Conservation (phyloP, 2,888 invertebrate species). For the Choristoneura rosaceana region DNA sequence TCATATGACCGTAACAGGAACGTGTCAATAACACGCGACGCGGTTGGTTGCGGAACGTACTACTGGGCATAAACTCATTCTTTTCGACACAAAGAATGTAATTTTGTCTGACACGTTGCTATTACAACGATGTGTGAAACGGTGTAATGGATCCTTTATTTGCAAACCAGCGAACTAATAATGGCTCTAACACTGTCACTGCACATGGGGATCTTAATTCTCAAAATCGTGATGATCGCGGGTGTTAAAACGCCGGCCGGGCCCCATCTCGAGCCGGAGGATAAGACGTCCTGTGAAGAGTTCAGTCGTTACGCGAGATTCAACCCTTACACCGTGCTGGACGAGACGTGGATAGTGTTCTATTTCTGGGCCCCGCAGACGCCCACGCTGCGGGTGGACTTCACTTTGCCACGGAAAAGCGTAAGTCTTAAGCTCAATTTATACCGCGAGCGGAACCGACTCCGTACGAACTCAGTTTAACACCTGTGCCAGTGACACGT, state of each 20-base stretch:
- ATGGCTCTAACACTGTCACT: not conserved
- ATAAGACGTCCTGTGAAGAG: slow-evolving; percentile 58
- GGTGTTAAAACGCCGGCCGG: not conserved
- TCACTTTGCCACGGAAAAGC: slow-evolving; percentile 53
- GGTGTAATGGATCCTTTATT: too few relatives aligned
- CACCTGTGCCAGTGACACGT: too few relatives aligned
- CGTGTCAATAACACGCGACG: too few relatives aligned
- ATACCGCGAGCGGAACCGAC: too few relatives aligned
- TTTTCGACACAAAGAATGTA: too few relatives aligned
- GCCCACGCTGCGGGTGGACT: slow-evolving; percentile 45
- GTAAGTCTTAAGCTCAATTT: slow-evolving; percentile 50
- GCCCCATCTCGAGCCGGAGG: slow-evolving; percentile 32
- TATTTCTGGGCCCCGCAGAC: slow-evolving; percentile 60
- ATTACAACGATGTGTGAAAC: too few relatives aligned
- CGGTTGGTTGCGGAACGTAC: too few relatives aligned
- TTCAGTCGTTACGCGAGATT: slow-evolving; percentile 65
- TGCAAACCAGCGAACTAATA: not conserved
- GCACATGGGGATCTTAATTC: not conserved
- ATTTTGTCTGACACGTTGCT: too few relatives aligned
- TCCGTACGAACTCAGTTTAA: too few relatives aligned
- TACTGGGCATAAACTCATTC: too few relatives aligned
- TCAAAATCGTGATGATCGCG: not conserved
- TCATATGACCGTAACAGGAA: too few relatives aligned
- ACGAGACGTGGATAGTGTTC: slow-evolving; percentile 62
- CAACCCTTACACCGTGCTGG: slow-evolving; percentile 63